Conservation (phyloP, 2,888 invertebrate species). For the Dicycla oo region DNA sequence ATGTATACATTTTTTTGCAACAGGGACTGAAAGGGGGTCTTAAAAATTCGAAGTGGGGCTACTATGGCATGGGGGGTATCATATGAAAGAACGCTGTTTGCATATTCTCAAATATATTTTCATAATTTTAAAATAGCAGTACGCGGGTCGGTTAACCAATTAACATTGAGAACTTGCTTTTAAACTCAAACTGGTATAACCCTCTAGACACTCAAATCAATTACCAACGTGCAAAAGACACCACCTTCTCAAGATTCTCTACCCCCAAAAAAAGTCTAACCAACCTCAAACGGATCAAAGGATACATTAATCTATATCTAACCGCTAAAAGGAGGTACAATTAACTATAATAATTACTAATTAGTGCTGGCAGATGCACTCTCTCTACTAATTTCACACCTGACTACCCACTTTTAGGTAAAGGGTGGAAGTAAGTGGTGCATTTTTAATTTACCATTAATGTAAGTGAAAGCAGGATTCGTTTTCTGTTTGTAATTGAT, state of each 20-base stretch:
- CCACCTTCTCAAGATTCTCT: slow-evolving; percentile 28
- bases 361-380: slow-evolving; percentile 75
- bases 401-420: slow-evolving; percentile 70
- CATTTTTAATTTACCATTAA: slow-evolving; percentile 72
- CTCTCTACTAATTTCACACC: slow-evolving; percentile 81
- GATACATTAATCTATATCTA: slow-evolving; percentile 61
- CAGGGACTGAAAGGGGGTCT: no score
- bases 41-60: no score
- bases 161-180: no score
- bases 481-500: slow-evolving; percentile 30
- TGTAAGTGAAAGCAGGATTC: slow-evolving; percentile 40
- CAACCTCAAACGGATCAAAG: slow-evolving; percentile 72
- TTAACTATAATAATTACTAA: slow-evolving; percentile 71
- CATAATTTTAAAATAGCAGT: no score
- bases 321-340: slow-evolving; percentile 57
- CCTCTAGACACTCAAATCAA: slow-evolving; percentile 22
- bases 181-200: background rate
- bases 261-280: slow-evolving; percentile 61
- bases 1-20: no score
- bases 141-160: no score
- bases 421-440: slow-evolving; percentile 66
- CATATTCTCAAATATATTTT: no score
- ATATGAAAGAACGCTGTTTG: no score
- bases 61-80: no score
- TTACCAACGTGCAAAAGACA: slow-evolving; percentile 29